Base-by-base conservation (phyloP, 2,888 invertebrate species). In the Lumbricus terrestris region DNA sequence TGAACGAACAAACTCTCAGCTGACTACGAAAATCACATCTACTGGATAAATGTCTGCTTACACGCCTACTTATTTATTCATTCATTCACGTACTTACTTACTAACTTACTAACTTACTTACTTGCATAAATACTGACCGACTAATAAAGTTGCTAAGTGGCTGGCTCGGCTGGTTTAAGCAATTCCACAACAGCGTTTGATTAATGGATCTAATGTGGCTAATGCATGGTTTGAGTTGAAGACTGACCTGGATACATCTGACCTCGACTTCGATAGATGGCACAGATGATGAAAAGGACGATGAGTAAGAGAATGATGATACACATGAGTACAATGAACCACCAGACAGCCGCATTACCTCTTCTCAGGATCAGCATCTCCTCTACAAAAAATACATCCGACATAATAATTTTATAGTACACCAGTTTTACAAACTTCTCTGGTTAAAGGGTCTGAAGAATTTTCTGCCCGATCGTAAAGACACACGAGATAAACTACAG, bases 321-420 rank as follows among this genome's bases (percentile, higher is more conserved):
- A 93, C 99, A 96, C 97, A 99, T 98, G 97, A 99, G 98, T 92
- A 96, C 98, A 95, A 99, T 98, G 95, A 99, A 98, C 99, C 99
- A 99, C 89, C 98, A 85, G 37, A 16, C 85, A 23, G 37, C 85
- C 35, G 35, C 34, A 85, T 35, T 35, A 23, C 85, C 85, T 85
- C 85, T 85, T 18, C n/a, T 85, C 34, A 85, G 20, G 23, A 85
- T 85, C 34, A 85, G 16, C 85, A 16, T 35, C 35, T 85, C 85
- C 20, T 35, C 85, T 85, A 90, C 29, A 69, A 29, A n/a, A n/a
- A n/a, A n/a, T n/a, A n/a, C n/a, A n/a, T n/a, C n/a, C 69, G n/a
- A 69, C 69, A 69, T n/a, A n/a, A n/a, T n/a, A n/a, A n/a, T n/a
- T n/a, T n/a, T n/a, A n/a, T n/a, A n/a, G n/a, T n/a, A n/a, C n/a